Evolutionary conservation across 2,888 invertebrate species (phyloP), one percentile per base, ranked within the genome.

Genomic region (Diachrysia chrysitis): DNA sequence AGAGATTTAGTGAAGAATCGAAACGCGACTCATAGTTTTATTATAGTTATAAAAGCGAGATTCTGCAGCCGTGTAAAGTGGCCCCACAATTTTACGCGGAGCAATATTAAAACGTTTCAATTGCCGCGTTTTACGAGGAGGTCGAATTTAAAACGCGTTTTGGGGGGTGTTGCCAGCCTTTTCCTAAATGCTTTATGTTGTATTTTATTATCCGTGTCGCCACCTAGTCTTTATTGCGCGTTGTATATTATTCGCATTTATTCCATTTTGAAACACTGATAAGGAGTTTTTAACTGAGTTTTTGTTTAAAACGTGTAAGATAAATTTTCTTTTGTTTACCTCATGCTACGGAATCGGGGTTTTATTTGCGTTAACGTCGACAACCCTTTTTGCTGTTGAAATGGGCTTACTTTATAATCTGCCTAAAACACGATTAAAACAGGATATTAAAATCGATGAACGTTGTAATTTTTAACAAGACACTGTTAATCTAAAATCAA

Each of bases 91-190:
- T 85, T 85, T 83, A 88, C 80, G 78, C 76, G 62, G 65, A 79
- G 71, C 80, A 78, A 83, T 86, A 86, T 88, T 84, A 88, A 87
- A 87, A 82, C 83, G 84, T 85, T 85, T 82, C 86, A 83, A 87
- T 89, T 87, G 86, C 83, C 71, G 71, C 69, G 73, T 87, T 90
- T 90, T 89, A 90, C 84, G 89, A 87, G 78, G 80, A 78, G 81
- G 84, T 82, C 82, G 83, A 87, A 90, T 88, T 89, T 89, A 85
- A 88, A 90, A 87, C 84, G 80, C 83, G 83, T 85, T 83, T 81
- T 76, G 83, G 66, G 74, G 71, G 76, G 71, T 80, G 76, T 71
- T 75, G 78, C 82, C 79, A 79, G 73, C 81, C 73, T 83, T 61
- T 65, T 65, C 71, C 83, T 86, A 88, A 89, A 87, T 85, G 87